These are phyloP conservation scores for Prunella strophiata DNA, from an alignment of 2,797 vertebrate species.

Conservation along the genomic window DNA sequence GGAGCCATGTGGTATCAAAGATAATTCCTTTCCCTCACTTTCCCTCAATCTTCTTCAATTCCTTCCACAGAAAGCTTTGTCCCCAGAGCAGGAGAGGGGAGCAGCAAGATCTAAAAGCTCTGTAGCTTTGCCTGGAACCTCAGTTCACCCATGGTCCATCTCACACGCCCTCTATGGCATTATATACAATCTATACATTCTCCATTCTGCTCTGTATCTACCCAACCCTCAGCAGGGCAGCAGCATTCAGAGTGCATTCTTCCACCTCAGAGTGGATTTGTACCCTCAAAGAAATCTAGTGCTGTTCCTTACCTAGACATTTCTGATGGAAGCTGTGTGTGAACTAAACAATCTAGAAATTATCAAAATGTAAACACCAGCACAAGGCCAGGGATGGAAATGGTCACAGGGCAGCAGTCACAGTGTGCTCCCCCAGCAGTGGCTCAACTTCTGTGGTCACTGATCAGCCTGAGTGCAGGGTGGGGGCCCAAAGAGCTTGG, in stretches of 20 bases:
- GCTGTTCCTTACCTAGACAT: not conserved
- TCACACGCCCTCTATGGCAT: not conserved
- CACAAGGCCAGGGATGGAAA: not conserved
- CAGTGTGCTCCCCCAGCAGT: not conserved
- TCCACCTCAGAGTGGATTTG: not conserved
- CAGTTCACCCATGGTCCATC: not conserved
- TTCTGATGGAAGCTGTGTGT: not conserved
- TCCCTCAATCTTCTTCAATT: not conserved
- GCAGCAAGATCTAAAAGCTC: not conserved
- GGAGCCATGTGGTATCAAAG: not conserved
- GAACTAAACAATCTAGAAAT: not conserved
- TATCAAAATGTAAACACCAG: not conserved
- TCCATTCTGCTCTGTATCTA: not conserved
- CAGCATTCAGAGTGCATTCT: not conserved
- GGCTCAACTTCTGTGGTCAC: not conserved
- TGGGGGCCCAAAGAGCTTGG: not conserved
- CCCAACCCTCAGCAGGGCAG: not conserved
- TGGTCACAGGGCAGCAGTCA: not conserved
- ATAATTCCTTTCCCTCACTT: not conserved
- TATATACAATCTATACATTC: no score
- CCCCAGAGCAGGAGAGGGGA: not conserved
- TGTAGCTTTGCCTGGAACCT: not conserved
- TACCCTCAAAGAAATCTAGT: not conserved
- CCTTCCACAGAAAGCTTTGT: not conserved
- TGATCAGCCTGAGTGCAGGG: not conserved